A percentile compares a stretch with the other conserved stretches of the same genome.
Conservation (phyloP, 2,797 vertebrate genomes). For the Amblyraja radiata region DNA sequence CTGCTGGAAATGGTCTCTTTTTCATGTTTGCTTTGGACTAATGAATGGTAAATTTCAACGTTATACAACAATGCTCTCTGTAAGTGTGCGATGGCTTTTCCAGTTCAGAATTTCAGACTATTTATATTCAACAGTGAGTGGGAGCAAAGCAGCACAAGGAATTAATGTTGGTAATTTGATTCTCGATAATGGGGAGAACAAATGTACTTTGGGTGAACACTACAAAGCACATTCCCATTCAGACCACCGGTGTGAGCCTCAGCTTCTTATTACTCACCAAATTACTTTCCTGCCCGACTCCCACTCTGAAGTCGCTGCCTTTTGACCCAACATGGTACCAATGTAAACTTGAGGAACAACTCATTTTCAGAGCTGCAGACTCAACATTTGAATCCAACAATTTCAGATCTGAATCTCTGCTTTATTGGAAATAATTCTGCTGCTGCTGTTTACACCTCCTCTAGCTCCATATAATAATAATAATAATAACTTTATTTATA, state of each 20-base stretch:
- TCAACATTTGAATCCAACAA: background rate
- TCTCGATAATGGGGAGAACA: background rate
- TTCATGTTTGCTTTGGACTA: slow-evolving; percentile 19
- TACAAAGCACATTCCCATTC: background rate
- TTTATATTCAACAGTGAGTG: background rate
- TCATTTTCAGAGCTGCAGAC: background rate
- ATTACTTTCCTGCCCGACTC: background rate
- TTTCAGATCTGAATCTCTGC: background rate
- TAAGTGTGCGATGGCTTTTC: background rate
- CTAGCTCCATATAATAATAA: no score
- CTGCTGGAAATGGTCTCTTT: background rate
- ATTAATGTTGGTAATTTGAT: background rate
- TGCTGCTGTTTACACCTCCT: background rate
- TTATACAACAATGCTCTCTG: background rate
- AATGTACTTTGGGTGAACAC: background rate
- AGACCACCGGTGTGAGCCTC: background rate
- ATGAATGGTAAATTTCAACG: background rate
- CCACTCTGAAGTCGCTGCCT: background rate
- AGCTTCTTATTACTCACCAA: background rate
- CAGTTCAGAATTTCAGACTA: background rate
- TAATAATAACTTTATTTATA: no score
- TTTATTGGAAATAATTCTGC: background rate
- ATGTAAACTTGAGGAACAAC: background rate
- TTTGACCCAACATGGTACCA: background rate
- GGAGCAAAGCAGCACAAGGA: background rate